A percentile compares a stretch with the other conserved stretches of the same genome.
These are phyloP conservation scores for Odontocolon sp. DNA, from an alignment of 2,888 invertebrate species.

Conservation along the genomic window DNA sequence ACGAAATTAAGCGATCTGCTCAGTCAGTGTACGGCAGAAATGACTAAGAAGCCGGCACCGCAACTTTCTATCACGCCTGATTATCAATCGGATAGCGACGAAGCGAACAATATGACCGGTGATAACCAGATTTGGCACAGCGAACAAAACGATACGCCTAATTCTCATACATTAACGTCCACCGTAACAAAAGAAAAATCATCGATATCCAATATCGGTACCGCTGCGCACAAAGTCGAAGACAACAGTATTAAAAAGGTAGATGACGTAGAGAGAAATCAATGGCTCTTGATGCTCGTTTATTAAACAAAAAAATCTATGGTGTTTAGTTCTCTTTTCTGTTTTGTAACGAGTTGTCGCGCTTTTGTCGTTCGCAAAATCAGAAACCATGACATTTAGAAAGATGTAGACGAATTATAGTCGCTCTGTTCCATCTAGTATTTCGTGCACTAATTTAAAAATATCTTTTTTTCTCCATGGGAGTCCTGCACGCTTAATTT, in stretches of 20 bases:
- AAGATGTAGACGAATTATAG: constrained; percentile 12
- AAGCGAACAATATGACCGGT: constrained; percentile 73
- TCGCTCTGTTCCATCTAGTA: constrained; percentile 3
- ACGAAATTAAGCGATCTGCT: constrained; percentile 75
- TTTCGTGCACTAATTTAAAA: background rate
- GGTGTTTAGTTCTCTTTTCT: constrained; percentile 41
- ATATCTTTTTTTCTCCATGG: background rate
- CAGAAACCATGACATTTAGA: constrained; percentile 19
- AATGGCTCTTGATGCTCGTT: constrained; percentile 26
- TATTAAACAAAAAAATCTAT: constrained; percentile 30
- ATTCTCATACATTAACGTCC: constrained; percentile 74
- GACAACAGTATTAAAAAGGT: constrained; percentile 78
- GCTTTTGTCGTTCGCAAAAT: constrained; percentile 36
- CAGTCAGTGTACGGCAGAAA: constrained; percentile 73
- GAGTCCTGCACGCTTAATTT: constrained; percentile 40
- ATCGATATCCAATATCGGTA: constrained; percentile 72
- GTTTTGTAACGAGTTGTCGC: constrained; percentile 23
- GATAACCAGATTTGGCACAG: constrained; percentile 74
- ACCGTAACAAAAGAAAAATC: constrained; percentile 76
- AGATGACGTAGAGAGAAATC: constrained; percentile 42
- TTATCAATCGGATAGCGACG: constrained; percentile 78
- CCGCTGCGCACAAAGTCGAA: constrained; percentile 74
- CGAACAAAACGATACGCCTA: constrained; percentile 73
- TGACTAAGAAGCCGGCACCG: constrained; percentile 73
- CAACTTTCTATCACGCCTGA: constrained; percentile 75